These are phyloP conservation scores for Sebastes iracundus DNA, from an alignment of 2,797 vertebrate species.

Conservation along the genomic window DNA sequence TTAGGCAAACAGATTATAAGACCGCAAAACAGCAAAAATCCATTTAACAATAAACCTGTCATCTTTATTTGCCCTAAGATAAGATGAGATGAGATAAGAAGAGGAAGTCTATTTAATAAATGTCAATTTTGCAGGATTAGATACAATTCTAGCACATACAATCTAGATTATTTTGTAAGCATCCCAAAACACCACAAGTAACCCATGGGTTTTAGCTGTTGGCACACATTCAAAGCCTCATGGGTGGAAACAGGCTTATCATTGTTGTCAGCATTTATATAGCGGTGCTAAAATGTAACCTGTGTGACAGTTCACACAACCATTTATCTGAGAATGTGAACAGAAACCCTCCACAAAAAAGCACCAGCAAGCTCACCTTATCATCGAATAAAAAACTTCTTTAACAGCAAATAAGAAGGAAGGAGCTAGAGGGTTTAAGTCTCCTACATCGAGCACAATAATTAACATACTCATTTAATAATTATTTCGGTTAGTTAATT, in stretches of 20 bases:
- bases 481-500: background rate
- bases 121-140: background rate
- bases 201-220: background rate
- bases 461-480: background rate
- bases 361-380: background rate
- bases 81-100: background rate
- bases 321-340: background rate
- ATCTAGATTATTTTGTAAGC: background rate
- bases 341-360: background rate
- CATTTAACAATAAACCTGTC: background rate
- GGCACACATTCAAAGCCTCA: background rate
- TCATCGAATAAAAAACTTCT: background rate
- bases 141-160: background rate
- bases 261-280: background rate
- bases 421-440: background rate
- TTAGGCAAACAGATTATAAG: background rate
- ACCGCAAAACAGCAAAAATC: background rate
- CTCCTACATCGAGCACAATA: background rate
- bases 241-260: background rate
- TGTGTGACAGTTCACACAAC: background rate
- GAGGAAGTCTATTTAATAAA: background rate
- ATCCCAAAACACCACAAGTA: background rate
- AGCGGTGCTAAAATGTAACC: background rate
- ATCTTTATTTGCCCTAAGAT: background rate
- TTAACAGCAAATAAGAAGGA: background rate